Evolutionary conservation across 2,113 vertebrate species (phyloP), one percentile per base, ranked within the genome.

Genomic region (Leucosticte australis): DNA sequence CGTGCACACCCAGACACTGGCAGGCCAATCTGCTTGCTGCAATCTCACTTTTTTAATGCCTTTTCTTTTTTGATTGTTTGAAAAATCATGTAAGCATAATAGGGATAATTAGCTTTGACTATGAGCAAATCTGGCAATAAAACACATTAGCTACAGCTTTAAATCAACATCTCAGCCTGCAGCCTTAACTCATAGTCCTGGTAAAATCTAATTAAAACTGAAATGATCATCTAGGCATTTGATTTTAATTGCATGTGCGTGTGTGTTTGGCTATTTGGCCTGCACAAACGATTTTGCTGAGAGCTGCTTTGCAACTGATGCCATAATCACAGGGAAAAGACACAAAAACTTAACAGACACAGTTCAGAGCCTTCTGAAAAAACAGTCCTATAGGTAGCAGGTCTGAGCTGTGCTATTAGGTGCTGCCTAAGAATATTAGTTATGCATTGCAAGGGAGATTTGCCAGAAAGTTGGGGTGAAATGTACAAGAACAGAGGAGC

Each of bases 141-240:
- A 97, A 75, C 79, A 96, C 84, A 94, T 97, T 97, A 93, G 77
- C 89, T 96, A 71, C 89, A 97, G 94, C 80, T 94, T 97, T 96
- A 97, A 98, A 96, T 97, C 92, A 97, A 85, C 96, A 93, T 95
- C 82, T 86, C 60, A 91, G 93, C 80, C 88, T 95, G 57, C 57
- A 95, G 95, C 95, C 91, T 96, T 96, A 96, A 87, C 77, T 96
- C 84, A 67, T 37, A 93, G 90, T 91, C 47, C 89, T 9, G 47
- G 95, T 96, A 96, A 96, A 97, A 96, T 89, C 92, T 97, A 97
- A 98, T 97, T 97, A 98, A 95, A 91, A 73, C 64, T 85, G 81
- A 94, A 96, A 47, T 89, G 64, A 97, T 97, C 80, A 87, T 94
- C 71, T 89, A 77, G 63, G 49, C 71, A 95, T 92, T 96, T 77